Conservation (phyloP, 1,140 invertebrate species). For the Pinna nobilis region DNA sequence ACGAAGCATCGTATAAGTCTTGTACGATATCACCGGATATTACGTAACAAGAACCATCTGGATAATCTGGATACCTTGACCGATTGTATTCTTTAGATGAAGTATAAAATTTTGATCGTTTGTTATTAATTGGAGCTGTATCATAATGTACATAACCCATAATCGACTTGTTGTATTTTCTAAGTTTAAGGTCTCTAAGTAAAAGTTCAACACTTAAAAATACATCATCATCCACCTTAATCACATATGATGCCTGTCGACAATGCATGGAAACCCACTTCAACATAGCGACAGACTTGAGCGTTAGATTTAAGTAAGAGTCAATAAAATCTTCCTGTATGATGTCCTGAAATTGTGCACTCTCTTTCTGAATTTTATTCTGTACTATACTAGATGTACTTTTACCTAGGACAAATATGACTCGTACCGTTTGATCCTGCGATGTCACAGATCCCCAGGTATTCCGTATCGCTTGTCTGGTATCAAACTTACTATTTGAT, state of each 20-base stretch:
- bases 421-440: constrained; percentile 46
- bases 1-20: constrained; percentile 59
- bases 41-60: constrained; percentile 69
- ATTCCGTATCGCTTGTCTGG: constrained; percentile 67
- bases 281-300: constrained; percentile 89
- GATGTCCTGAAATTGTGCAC: constrained; percentile 81
- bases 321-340: constrained; percentile 88
- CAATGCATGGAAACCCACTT: constrained; percentile 85
- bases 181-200: constrained; percentile 19
- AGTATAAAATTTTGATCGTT: constrained; percentile 71
- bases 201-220: constrained; percentile 72
- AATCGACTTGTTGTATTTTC: constrained; percentile 24
- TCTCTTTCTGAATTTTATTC: constrained; percentile 79
- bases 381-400: constrained; percentile 75
- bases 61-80: constrained; percentile 63
- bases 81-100: constrained; percentile 60
- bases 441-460: constrained; percentile 65
- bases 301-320: constrained; percentile 89
- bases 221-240: constrained; percentile 78
- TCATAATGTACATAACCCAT: constrained; percentile 28
- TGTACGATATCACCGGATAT: constrained; percentile 61
- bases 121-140: constrained; percentile 50
- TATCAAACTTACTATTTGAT: constrained; percentile 61
- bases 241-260: constrained; percentile 76
- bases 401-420: constrained; percentile 83